A percentile compares a stretch with the other conserved stretches of the same genome.
phyloP scores from a whole-genome alignment of 2,113 vertebrate species.

The Scartelaos histophorus region DNA sequence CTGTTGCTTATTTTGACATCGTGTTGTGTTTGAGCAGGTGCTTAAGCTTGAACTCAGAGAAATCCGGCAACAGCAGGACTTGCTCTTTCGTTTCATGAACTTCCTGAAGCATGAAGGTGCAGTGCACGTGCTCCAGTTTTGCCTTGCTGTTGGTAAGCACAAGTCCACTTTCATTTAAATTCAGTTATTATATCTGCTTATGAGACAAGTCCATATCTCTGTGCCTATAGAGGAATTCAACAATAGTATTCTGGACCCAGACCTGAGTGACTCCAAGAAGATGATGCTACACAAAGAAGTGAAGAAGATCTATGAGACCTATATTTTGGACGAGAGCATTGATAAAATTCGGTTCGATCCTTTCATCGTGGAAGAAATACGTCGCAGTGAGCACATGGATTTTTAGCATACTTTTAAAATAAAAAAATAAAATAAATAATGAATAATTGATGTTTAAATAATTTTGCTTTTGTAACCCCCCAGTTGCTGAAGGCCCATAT shows the following conservation, averaged over 20 bases:
- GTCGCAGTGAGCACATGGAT: constrained; percentile 83
- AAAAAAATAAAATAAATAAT: background rate
- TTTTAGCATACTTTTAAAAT: background rate
- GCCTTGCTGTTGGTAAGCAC: constrained; percentile 89
- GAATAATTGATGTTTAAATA: background rate
- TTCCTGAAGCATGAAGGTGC: constrained; percentile 96
- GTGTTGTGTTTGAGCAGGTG: constrained; percentile 74
- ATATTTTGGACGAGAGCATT: constrained; percentile 95
- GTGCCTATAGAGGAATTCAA: constrained; percentile 92
- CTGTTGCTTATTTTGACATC: background rate
- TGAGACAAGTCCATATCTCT: background rate
- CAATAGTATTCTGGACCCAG: constrained; percentile 90
- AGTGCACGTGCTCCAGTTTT: constrained; percentile 95
- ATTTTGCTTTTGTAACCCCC: background rate
- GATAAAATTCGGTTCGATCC: constrained; percentile 97
- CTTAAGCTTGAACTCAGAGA: constrained; percentile 94
- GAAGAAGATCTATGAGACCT: constrained; percentile 93
- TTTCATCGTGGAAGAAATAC: constrained; percentile 95
- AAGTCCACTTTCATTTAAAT: background rate
- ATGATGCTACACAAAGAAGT: constrained; percentile 90
- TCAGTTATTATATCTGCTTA: background rate
- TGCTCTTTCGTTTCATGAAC: constrained; percentile 99
- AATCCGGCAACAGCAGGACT: constrained; percentile 93
- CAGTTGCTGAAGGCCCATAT: constrained; percentile 93
- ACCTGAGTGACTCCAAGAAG: constrained; percentile 88